Conservation (phyloP, 2,113 vertebrate genomes). For the Rhineura floridana region DNA sequence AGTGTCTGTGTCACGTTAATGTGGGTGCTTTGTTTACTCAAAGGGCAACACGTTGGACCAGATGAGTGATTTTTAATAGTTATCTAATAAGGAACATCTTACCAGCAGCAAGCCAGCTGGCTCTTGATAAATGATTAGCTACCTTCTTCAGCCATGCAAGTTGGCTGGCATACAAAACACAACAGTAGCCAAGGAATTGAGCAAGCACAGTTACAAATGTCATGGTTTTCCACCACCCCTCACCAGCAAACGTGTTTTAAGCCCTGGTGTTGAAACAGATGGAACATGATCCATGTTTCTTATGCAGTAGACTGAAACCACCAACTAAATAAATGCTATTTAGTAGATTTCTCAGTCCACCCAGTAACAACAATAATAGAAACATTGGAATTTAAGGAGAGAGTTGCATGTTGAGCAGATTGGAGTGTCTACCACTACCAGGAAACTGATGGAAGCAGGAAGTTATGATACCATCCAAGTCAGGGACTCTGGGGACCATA, state of each 20-base stretch:
- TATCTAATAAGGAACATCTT: conserved; percentile 42
- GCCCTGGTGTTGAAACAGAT: not conserved
- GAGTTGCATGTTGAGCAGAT: not conserved
- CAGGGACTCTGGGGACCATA: not conserved
- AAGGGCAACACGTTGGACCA: conserved; percentile 29
- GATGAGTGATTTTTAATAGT: conserved; percentile 33
- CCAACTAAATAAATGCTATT: not conserved
- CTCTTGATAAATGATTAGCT: conserved; percentile 38
- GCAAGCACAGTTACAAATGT: not conserved
- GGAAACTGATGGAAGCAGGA: not conserved
- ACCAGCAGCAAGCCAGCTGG: conserved; percentile 19
- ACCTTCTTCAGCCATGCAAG: conserved; percentile 18
- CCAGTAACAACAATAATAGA: not conserved
- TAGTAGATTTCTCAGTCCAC: not conserved
- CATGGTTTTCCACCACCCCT: not conserved
- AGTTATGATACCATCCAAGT: not conserved
- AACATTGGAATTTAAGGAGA: not conserved
- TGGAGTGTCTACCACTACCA: no score
- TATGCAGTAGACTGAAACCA: not conserved
- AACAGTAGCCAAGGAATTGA: not conserved
- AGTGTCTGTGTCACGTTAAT: not conserved
- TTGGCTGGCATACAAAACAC: conserved; percentile 13
- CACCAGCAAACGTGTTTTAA: not conserved
- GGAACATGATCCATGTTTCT: not conserved
- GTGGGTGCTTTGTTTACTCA: conserved; percentile 25